Percentiles rank a stretch among this genome's conserved stretches.
phyloP scores from a whole-genome alignment of 64 coral and sea anemone genomes.

The Montipora efflorescens region DNA sequence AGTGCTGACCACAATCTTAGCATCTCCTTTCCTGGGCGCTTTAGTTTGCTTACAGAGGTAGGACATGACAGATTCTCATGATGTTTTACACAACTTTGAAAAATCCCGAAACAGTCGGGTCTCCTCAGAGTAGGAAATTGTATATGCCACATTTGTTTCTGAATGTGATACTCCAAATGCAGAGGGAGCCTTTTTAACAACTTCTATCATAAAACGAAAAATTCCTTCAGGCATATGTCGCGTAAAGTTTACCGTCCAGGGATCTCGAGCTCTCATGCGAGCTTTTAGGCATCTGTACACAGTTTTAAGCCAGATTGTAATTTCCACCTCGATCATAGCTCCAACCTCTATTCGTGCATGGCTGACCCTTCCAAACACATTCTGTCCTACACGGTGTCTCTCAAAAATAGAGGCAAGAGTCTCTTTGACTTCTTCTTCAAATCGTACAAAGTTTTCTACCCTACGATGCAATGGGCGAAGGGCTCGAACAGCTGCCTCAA shows the following conservation, averaged over 20 bases:
- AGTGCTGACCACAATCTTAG: not conserved
- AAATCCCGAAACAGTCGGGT: slow-evolving; percentile 52
- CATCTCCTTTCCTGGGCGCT: slow-evolving; percentile 41
- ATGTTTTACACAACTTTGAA: slow-evolving; percentile 41
- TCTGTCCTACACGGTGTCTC: not conserved
- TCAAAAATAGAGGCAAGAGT: not conserved
- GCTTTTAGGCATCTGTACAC: not conserved
- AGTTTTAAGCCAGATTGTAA: not conserved
- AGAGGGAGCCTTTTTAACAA: slow-evolving; percentile 11
- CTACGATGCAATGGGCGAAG: slow-evolving; percentile 16
- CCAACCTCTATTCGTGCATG: not conserved
- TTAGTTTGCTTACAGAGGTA: slow-evolving; percentile 35
- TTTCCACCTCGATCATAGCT: not conserved
- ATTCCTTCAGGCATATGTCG: slow-evolving; percentile 8
- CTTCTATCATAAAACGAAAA: slow-evolving; percentile 2
- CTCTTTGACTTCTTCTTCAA: slow-evolving; percentile 57
- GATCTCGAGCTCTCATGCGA: slow-evolving; percentile 1
- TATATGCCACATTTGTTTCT: slow-evolving; percentile 9
- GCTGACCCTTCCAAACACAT: not conserved
- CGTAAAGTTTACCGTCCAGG: slow-evolving; percentile 8
- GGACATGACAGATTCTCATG: slow-evolving; percentile 55
- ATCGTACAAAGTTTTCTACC: slow-evolving; percentile 12
- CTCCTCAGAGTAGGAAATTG: slow-evolving; percentile 50
- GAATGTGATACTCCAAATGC: slow-evolving; percentile 14
- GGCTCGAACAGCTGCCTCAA: not conserved